Conservation (phyloP, 2,113 vertebrate species). For the Oncorhynchus tshawytscha region DNA sequence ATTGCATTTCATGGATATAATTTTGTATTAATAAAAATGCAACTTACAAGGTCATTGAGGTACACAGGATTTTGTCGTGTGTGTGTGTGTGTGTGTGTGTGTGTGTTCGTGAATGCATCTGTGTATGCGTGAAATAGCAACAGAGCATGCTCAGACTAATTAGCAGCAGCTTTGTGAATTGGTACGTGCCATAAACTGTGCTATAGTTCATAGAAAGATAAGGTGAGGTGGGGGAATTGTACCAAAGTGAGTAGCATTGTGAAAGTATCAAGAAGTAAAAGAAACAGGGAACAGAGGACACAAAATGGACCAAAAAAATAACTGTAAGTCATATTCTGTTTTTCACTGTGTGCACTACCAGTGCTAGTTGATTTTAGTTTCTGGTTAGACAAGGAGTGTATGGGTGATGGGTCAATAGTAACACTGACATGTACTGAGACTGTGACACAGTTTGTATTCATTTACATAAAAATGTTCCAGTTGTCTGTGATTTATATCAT, state of each 20-base stretch:
- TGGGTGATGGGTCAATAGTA: not conserved
- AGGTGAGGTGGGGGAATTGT: constrained; percentile 17
- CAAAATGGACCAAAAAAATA: constrained; percentile 62
- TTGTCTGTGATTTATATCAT: not conserved
- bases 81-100: not conserved
- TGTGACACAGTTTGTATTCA: not conserved
- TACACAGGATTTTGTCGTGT: not conserved
- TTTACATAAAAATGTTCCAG: not conserved
- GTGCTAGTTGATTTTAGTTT: not conserved
- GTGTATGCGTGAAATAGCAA: constrained; percentile 16
- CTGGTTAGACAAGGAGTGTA: not conserved
- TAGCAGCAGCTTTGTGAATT: constrained; percentile 55
- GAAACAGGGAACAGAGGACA: constrained; percentile 1
- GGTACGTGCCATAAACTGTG: constrained; percentile 58
- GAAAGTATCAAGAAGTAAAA: constrained; percentile 31
- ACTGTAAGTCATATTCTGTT: constrained; percentile 57
- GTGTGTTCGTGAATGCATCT: constrained; percentile 21
- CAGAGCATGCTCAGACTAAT: constrained; percentile 52
- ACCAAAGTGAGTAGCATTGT: constrained; percentile 21
- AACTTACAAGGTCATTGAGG: not conserved
- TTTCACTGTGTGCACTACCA: not conserved
- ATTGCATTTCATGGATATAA: too few species aligned
- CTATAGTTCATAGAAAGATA: constrained; percentile 39
- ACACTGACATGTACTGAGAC: not conserved
- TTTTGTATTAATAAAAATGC: not conserved